Conservation (phyloP, 2,797 vertebrate genomes). For the Lutjanus campechanus region DNA sequence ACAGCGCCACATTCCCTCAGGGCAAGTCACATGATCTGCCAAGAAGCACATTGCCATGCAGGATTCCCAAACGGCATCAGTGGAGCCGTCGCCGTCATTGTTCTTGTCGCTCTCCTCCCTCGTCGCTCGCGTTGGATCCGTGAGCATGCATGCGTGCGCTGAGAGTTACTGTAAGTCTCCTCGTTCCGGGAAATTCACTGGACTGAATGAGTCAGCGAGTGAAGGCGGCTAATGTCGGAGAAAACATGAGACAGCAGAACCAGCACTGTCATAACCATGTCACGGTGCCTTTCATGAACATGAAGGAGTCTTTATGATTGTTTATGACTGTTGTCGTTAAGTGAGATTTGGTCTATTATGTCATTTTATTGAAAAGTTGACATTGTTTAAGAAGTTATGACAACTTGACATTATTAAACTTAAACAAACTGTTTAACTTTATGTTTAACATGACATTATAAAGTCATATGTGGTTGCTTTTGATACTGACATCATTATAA, state of each 20-base stretch:
- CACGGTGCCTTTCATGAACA: too few species aligned
- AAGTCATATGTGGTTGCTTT: too few species aligned
- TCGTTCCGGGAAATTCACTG: constrained; percentile 19
- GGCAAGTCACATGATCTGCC: constrained; percentile 65
- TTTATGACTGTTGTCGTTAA: too few species aligned
- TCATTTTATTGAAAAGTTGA: too few species aligned
- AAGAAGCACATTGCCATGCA: constrained; percentile 49
- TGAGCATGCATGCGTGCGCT: constrained; percentile 20
- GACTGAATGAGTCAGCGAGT: constrained; percentile 35
- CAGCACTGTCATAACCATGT: too few species aligned
- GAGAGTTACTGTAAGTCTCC: constrained; percentile 52
- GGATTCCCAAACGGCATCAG: constrained; percentile 46
- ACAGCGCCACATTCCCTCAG: constrained; percentile 72
- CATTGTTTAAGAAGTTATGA: too few species aligned
- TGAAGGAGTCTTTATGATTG: too few species aligned
- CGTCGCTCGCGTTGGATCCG: constrained; percentile 1
- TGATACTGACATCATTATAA: too few species aligned
- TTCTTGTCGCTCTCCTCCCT: neutral
- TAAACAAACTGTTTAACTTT: too few species aligned
- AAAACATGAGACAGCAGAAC: constrained; percentile 48
- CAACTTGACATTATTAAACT: too few species aligned
- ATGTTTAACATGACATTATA: too few species aligned
- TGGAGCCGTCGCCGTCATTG: neutral
- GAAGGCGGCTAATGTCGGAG: constrained; percentile 2
- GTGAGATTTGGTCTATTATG: too few species aligned